phyloP scores from a whole-genome alignment of 2,113 vertebrate species.

The Phrynosoma blainvillii region DNA sequence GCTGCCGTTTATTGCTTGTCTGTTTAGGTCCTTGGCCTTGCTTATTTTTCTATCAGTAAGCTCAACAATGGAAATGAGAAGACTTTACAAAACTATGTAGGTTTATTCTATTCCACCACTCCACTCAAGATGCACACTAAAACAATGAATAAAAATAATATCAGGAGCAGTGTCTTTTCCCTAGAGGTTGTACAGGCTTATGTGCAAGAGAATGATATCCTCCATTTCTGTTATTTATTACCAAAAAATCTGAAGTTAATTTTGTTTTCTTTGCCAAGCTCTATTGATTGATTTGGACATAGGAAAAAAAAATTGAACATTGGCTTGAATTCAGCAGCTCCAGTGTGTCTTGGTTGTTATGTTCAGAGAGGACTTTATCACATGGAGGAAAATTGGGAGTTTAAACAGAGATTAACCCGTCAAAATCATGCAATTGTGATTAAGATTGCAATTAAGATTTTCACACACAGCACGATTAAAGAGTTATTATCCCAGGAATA shows the following conservation, averaged over 20 bases:
- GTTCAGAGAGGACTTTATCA: not conserved
- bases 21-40: too few species aligned
- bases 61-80: not conserved
- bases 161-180: not conserved
- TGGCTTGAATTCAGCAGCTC: not conserved
- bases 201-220: not conserved
- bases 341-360: not conserved
- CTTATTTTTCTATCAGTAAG: not conserved
- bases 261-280: not conserved
- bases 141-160: not conserved
- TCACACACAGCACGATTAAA: too few species aligned
- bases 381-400: too few species aligned
- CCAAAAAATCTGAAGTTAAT: not conserved
- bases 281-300: not conserved
- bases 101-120: not conserved
- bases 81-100: not conserved
- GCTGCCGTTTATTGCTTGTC: too few species aligned
- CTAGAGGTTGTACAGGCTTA: constrained; percentile 1
- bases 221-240: not conserved
- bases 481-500: too few species aligned
- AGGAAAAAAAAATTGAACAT: not conserved
- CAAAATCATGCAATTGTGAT: too few species aligned
- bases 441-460: too few species aligned
- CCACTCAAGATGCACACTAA: not conserved
- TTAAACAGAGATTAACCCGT: too few species aligned